Base-by-base conservation (phyloP, 2,888 invertebrate genomes). In the Cylloceria caligata region DNA sequence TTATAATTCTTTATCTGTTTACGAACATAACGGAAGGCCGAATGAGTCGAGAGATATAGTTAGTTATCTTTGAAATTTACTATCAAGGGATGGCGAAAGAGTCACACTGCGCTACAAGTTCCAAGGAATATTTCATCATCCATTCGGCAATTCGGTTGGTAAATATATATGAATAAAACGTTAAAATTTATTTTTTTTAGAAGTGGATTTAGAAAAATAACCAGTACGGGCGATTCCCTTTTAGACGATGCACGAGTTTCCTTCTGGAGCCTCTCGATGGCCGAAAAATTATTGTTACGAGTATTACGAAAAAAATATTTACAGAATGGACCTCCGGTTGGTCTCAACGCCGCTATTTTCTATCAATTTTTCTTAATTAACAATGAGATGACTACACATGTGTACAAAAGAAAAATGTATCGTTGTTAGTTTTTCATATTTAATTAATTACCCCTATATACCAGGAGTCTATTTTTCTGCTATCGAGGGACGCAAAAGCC, bases 301-400 rank as follows among this genome's bases (percentile, higher is more conserved):
- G n/a, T 57, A 30, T 57, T 13, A n/a, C 57, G 34, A n/a, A n/a
- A n/a, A n/a, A n/a, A n/a, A n/a, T 16, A 3, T 36, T 60, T 9
- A 19, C 34, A 19, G 34, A n/a, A n/a, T n/a, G n/a, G 2, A 52
- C 21, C 9, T 24, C 9, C 52, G 52, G 11, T 52, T 24, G 24
- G 21, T 24, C 16, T 19, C 16, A 19, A 36, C n/a, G 36, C 36
- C 34, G 34, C 34, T 36, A 30, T 36, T 60, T 60, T 60, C 34
- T 60, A 34, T 60, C 16, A 24, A 60, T 60, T 60, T 60, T 60
- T 60, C 19, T 16, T 19, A 60, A 36, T 16, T 34, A 19, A 19
- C n/a, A 36, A 34, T 5, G 0, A 36, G 7, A 60, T n/a, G 2
- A 36, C 3, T 30, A 21, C 34, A n/a, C 30, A n/a, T 11, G 16